Evolutionary conservation across 2,113 vertebrate genomes (phyloP).

Genomic region (Setophaga kirtlandii): DNA sequence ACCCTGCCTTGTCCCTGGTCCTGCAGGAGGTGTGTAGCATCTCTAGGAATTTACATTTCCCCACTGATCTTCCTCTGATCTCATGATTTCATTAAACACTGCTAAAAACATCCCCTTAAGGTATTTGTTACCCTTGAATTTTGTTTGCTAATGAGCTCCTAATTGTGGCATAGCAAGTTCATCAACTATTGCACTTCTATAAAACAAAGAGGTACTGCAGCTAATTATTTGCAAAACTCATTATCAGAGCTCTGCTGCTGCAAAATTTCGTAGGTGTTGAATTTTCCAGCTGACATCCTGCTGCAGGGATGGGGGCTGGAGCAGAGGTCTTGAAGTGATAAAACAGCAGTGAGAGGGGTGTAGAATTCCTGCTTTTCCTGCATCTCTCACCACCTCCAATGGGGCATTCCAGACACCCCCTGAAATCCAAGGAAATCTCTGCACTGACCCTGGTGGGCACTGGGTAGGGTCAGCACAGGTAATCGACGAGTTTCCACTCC

Average conservation of each 20-base stretch:
- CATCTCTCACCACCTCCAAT: not conserved
- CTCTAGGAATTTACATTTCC: not conserved
- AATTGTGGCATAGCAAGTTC: conserved; percentile 27
- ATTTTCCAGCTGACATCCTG: not conserved
- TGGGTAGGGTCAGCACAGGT: not conserved
- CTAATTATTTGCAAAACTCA: conserved; percentile 37
- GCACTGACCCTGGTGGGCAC: fast-evolving
- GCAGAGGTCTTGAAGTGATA: not conserved
- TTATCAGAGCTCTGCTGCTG: not conserved
- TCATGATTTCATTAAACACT: not conserved
- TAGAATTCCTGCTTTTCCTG: not conserved
- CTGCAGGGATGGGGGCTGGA: not conserved
- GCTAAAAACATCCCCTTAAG: not conserved
- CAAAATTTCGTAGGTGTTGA: not conserved
- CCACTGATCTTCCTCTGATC: not conserved
- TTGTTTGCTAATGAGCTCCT: conserved; percentile 43
- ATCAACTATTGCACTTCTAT: not conserved
- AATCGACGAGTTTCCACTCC: not conserved
- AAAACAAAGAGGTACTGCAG: not conserved
- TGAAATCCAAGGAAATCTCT: not conserved
- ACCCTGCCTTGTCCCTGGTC: not conserved
- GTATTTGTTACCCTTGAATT: conserved; percentile 17
- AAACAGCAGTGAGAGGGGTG: not conserved
- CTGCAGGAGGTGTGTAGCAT: not conserved
- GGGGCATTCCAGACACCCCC: not conserved